Evolutionary conservation across 2,113 vertebrate species (phyloP), one percentile per base, ranked within the genome.

Genomic region (Myxocyprinus asiaticus): DNA sequence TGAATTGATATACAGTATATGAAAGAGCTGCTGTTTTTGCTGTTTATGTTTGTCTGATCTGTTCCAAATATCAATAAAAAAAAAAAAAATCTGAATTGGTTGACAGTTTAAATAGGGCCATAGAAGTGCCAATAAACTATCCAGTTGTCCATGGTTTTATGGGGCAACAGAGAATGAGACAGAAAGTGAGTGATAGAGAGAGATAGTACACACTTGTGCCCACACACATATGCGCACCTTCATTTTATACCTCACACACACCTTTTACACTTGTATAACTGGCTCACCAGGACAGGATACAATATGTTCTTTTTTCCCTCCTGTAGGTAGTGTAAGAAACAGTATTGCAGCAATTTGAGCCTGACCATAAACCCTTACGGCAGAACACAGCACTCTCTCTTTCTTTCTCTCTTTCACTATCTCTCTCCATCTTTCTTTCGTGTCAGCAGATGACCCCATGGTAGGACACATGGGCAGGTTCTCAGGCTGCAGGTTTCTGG

Each of bases 281-380:
- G 82, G 82, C 67, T 51, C 77, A 77, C 67, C 61, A 33, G n/a
- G 80, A 85, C 76, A 74, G 85, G 84, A 79, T 84, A 79, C 82
- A 82, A 68, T 77, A 77, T 58, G 73, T 76, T 84, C 80, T 47
- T 76, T 75, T 79, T 69, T 77, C 74, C 58, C 7, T 81, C 70
- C 9, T 43, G 51, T 77, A 55, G 48, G 67, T 44, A 59, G 50
- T 14, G 56, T 71, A 48, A 58, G 59, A 66, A 67, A 69, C 59
- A 51, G 65, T n/a, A 66, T 33, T 45, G 55, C 55, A 53, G 67
- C 48, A 45, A 67, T 44, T 55, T 48, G 14, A 48, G 55, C 56
- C 56, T 59, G 70, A 73, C 70, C 56, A 61, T 59, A 10, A 9
- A 61, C 70, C 56, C 47, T 5, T 33, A 33, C 22, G 3, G 22